Conservation (phyloP, 2,113 vertebrate species). For the Gavia stellata region DNA sequence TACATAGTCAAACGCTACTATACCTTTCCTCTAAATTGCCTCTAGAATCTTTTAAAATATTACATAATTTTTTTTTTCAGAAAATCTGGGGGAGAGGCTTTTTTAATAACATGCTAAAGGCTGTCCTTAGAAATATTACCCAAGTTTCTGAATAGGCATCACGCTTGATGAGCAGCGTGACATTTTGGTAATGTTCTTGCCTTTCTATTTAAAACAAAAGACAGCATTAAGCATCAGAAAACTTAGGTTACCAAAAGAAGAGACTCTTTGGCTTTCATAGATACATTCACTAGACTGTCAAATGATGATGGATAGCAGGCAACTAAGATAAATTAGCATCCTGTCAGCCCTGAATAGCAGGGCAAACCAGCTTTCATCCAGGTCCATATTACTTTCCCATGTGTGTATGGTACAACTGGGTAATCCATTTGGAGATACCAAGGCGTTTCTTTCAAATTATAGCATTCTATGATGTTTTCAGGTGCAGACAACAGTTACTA, state of each 20-base stretch:
- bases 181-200: not conserved
- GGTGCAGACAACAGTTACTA: not conserved
- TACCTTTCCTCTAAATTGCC: not conserved
- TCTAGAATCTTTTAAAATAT: not conserved
- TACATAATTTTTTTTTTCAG: not conserved
- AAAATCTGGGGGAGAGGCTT: not conserved
- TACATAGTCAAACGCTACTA: not conserved
- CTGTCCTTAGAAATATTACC: not conserved
- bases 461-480: not conserved
- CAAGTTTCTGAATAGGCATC: not conserved
- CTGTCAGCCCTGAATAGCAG: constrained; percentile 32
- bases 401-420: not conserved
- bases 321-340: constrained; percentile 55
- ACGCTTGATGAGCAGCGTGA: not conserved
- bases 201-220: constrained; percentile 12
- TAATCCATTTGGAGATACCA: not conserved
- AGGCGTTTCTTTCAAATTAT: not conserved
- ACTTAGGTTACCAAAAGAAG: not conserved
- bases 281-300: constrained; percentile 33
- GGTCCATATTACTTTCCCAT: not conserved
- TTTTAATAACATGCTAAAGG: not conserved
- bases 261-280: constrained; percentile 16
- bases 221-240: not conserved
- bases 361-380: constrained; percentile 1
- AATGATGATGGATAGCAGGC: constrained; percentile 52